These are phyloP conservation scores for Leucoraja erinaceus DNA, from an alignment of 2,113 vertebrate species.

Conservation along the genomic window DNA sequence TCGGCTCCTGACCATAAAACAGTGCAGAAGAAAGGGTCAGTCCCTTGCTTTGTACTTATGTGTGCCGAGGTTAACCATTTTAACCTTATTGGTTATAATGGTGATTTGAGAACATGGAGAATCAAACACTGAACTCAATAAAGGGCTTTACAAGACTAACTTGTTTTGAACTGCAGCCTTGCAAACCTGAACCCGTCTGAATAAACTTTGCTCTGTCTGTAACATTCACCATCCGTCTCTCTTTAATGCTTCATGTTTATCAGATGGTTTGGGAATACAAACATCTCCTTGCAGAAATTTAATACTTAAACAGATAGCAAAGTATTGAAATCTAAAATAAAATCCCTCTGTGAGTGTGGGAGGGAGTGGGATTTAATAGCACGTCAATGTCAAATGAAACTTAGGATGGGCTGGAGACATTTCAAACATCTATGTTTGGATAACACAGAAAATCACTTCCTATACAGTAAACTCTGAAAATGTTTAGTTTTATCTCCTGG, in stretches of 20 bases:
- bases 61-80: conserved; percentile 23
- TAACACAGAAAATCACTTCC: conserved; percentile 33
- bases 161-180: conserved; percentile 3
- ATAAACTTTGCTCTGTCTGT: not conserved
- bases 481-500: conserved; percentile 21
- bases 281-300: not conserved
- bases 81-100: conserved; percentile 32
- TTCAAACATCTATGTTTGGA: conserved; percentile 28
- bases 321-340: not conserved
- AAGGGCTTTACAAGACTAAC: conserved; percentile 10
- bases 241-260: not conserved
- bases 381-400: conserved; percentile 10
- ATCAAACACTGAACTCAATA: conserved; percentile 31
- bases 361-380: not conserved
- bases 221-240: not conserved
- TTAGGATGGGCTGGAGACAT: conserved; percentile 24
- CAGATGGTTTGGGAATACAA: not conserved
- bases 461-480: conserved; percentile 36
- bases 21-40: not conserved
- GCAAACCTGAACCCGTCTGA: not conserved
- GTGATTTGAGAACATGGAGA: conserved; percentile 24
- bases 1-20: conserved; percentile 20
- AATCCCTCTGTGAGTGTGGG: not conserved
- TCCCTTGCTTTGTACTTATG: conserved; percentile 14
- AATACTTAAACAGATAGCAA: not conserved